Evolutionary conservation across 1,140 invertebrate genomes (phyloP).

Genomic region (Pogonomyrmex barbatus): DNA sequence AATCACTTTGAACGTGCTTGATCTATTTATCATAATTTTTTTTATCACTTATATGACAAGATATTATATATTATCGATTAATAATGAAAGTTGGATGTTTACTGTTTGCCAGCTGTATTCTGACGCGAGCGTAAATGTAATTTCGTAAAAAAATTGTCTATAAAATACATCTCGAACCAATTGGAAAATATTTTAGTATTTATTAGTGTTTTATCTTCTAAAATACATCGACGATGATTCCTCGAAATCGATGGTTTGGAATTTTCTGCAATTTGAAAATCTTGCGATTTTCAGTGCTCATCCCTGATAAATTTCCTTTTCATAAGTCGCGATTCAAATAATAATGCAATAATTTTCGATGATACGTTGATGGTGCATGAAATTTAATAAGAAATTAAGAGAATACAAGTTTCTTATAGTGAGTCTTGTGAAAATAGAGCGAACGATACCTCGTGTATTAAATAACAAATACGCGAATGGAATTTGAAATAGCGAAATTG

Average conservation of each 20-base stretch:
- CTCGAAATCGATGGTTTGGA: background rate
- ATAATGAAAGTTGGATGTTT: background rate
- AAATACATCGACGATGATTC: background rate
- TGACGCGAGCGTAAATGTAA: background rate
- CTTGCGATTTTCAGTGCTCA: background rate
- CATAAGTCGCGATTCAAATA: background rate
- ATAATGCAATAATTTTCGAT: background rate
- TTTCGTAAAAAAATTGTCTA: background rate
- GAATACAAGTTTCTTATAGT: background rate
- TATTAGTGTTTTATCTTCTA: background rate
- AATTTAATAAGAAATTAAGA: background rate
- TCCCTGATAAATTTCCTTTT: background rate
- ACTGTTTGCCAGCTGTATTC: background rate
- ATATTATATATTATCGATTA: background rate
- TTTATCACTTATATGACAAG: background rate
- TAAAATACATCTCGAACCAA: background rate
- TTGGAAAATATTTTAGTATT: background rate
- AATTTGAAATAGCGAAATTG: conserved; percentile 44
- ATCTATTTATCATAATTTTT: background rate
- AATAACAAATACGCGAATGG: conserved; percentile 44
- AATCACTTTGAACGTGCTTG: background rate
- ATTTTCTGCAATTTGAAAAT: background rate
- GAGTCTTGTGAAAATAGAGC: conserved; percentile 7
- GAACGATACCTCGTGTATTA: conserved; percentile 8
- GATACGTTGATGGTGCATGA: background rate